Conservation (phyloP, 2,113 vertebrate genomes). For the Triplophysa tibetana region DNA sequence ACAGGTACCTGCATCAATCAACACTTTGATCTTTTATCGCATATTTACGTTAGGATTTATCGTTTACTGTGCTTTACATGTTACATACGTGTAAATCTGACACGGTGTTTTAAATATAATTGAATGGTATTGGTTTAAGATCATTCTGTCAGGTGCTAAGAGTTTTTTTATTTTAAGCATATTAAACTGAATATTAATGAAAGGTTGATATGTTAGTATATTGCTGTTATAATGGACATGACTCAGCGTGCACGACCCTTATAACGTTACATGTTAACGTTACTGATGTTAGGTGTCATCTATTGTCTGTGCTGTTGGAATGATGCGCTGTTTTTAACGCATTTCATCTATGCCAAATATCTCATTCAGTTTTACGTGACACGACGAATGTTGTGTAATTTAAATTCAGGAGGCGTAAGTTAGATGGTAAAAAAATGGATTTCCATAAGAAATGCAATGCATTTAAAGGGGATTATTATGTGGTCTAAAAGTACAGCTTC, state of each 20-base stretch:
- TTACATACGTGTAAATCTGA: too few relatives aligned
- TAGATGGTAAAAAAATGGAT: too few relatives aligned
- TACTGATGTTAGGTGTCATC: slow-evolving; percentile 14
- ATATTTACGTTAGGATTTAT: not conserved
- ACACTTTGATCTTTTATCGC: not conserved
- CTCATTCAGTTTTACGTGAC: not conserved
- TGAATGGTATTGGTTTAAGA: not conserved
- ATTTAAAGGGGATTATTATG: too few relatives aligned
- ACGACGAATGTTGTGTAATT: not conserved
- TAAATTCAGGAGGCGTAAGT: not conserved
- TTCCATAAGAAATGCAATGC: too few relatives aligned
- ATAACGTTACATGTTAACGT: not conserved
- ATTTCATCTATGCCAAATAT: not conserved
- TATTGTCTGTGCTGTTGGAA: slow-evolving; percentile 11
- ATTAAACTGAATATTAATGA: not conserved
- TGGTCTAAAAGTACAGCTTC: not conserved
- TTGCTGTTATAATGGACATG: not conserved
- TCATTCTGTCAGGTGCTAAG: not conserved
- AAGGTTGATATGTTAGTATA: too few relatives aligned
- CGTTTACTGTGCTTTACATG: not conserved
- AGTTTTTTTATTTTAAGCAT: not conserved
- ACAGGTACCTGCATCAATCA: slow-evolving; percentile 51
- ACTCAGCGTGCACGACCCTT: not conserved
- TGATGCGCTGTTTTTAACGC: not conserved
- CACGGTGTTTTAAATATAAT: not conserved